These are phyloP conservation scores for Drosophila kanapiae DNA, from an alignment of 1,140 invertebrate species.

Conservation along the genomic window DNA sequence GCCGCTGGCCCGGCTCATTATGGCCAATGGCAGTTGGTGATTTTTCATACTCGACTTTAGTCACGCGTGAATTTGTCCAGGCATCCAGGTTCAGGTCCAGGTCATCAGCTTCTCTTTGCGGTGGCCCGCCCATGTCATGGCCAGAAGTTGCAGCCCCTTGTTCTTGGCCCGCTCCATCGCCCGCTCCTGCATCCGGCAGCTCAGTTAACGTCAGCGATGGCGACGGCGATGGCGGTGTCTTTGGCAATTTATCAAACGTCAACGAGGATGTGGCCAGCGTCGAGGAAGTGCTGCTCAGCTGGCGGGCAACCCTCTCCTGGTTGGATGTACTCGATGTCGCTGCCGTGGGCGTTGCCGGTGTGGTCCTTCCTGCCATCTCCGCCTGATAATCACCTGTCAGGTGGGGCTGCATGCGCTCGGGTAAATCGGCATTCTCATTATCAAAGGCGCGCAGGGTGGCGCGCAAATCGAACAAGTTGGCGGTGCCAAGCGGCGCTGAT, in stretches of 20 bases:
- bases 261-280: constrained; percentile 76
- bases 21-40: constrained; percentile 68
- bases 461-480: constrained; percentile 73
- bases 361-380: constrained; percentile 13
- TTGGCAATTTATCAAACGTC: constrained; percentile 84
- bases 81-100: constrained; percentile 29
- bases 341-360: constrained; percentile 5
- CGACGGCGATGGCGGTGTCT: constrained; percentile 42
- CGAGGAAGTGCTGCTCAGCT: constrained; percentile 74
- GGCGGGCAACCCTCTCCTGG: constrained; percentile 47
- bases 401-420: constrained; percentile 63
- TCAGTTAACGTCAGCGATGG: constrained; percentile 48
- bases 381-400: constrained; percentile 64
- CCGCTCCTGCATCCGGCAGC: constrained; percentile 39
- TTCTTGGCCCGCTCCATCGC: background rate
- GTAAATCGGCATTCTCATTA: constrained; percentile 79
- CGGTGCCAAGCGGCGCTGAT: constrained; percentile 39
- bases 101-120: constrained; percentile 47
- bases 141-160: constrained; percentile 14
- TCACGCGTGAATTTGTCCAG: constrained; percentile 80
- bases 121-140: constrained; percentile 53
- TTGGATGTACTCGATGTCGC: constrained; percentile 28
- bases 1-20: constrained; percentile 61
- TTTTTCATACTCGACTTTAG: constrained; percentile 81
- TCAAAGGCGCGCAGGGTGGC: constrained; percentile 75